Conservation (phyloP, 1,140 invertebrate genomes). For the Agrilus planipennis region DNA sequence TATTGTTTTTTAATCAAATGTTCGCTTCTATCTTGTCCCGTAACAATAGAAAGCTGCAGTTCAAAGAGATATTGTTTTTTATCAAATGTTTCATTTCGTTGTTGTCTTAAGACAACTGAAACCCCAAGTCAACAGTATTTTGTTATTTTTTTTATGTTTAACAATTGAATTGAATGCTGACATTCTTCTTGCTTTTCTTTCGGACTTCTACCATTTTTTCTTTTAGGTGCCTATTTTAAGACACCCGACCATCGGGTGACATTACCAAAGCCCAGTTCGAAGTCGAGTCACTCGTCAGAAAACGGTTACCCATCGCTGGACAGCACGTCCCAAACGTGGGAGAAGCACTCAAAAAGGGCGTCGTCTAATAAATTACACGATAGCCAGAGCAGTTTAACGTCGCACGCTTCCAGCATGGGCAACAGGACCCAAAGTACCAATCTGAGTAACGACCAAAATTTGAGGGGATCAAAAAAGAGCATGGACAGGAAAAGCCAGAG, state of each 20-base stretch:
- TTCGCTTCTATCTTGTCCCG: no score
- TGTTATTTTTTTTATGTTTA: not conserved
- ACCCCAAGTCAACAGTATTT: not conserved
- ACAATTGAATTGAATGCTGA: not conserved
- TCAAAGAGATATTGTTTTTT: no score
- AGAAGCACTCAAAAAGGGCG: conserved; percentile 15
- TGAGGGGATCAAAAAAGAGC: conserved; percentile 10
- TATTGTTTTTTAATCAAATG: no score
- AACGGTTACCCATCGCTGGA: conserved; percentile 15
- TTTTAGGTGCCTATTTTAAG: conserved; percentile 21
- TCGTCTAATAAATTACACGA: conserved; percentile 24
- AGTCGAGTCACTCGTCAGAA: conserved; percentile 22
- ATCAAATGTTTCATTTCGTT: no score
- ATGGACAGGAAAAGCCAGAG: conserved; percentile 17
- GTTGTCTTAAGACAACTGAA: no score
- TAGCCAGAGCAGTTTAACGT: conserved; percentile 31
- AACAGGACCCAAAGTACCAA: conserved; percentile 32
- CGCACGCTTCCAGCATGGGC: conserved; percentile 27
- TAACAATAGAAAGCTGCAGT: no score
- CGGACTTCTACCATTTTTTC: no score
- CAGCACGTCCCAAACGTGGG: conserved; percentile 20
- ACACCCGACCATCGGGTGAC: conserved; percentile 11
- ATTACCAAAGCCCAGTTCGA: conserved; percentile 18
- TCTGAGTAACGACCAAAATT: conserved; percentile 22
- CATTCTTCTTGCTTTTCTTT: no score